phyloP scores from a whole-genome alignment of 2,888 invertebrate species.

The Hemithea aestivaria region DNA sequence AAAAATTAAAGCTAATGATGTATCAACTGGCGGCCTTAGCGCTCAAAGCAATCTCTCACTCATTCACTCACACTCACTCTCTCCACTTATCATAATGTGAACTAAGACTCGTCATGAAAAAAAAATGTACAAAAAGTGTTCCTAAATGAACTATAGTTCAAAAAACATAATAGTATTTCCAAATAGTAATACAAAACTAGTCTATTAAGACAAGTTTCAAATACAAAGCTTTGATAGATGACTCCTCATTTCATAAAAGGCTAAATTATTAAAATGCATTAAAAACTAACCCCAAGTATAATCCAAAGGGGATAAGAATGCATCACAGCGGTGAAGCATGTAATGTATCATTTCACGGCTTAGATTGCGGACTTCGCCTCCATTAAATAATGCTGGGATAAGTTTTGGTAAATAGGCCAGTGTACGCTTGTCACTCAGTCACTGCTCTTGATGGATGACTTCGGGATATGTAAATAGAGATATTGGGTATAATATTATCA shows the following conservation, averaged over 20 bases:
- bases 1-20: too few species aligned
- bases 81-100: too few species aligned
- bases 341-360: constrained; percentile 69
- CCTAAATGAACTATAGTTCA: too few species aligned
- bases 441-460: constrained; percentile 10
- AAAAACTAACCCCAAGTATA: constrained; percentile 19
- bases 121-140: too few species aligned
- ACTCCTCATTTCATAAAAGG: constrained; percentile 7
- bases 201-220: too few species aligned
- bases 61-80: too few species aligned
- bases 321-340: constrained; percentile 49
- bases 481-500: not conserved
- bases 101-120: too few species aligned
- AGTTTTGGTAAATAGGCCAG: constrained; percentile 21
- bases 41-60: too few species aligned
- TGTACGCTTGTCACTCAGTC: constrained; percentile 1
- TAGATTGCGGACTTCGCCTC: constrained; percentile 59
- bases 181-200: too few species aligned
- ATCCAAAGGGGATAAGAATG: constrained; percentile 20
- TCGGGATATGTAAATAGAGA: constrained; percentile 7
- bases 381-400: constrained; percentile 59
- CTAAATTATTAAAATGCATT: constrained; percentile 24
- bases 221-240: constrained; percentile 13
- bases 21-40: too few species aligned
- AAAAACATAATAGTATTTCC: too few species aligned